Percentiles rank a stretch among this genome's conserved stretches.
Conservation (phyloP, 2,113 vertebrate species). For the Lepus americanus region DNA sequence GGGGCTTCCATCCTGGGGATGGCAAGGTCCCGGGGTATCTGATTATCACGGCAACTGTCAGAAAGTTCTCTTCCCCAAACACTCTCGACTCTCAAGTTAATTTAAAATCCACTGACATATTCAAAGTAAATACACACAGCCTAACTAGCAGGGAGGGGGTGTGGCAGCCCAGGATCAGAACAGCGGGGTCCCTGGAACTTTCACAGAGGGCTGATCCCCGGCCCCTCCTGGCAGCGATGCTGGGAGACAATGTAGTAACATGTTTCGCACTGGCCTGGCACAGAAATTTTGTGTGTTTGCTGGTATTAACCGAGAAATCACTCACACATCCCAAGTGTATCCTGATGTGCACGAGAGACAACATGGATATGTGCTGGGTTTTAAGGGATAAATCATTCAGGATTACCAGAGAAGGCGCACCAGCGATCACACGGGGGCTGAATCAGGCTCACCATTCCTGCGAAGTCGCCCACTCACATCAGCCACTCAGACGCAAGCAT, state of each 20-base stretch:
- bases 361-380: background rate
- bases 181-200: background rate
- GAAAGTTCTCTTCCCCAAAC: background rate
- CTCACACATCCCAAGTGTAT: background rate
- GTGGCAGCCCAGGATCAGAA: background rate
- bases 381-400: background rate
- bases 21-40: background rate
- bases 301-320: background rate
- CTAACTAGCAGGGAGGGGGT: background rate
- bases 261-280: background rate
- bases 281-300: background rate
- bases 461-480: background rate
- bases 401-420: background rate
- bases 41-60: background rate
- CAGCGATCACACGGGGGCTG: background rate
- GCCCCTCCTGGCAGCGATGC: accelerated
- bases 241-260: background rate
- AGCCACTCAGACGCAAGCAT: too few species aligned
- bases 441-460: background rate
- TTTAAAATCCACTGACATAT: background rate
- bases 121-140: background rate
- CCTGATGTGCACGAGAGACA: background rate
- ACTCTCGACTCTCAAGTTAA: background rate
- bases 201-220: background rate
- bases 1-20: background rate